Base-by-base conservation (phyloP, 2,797 vertebrate species). In the Danio kyathit region DNA sequence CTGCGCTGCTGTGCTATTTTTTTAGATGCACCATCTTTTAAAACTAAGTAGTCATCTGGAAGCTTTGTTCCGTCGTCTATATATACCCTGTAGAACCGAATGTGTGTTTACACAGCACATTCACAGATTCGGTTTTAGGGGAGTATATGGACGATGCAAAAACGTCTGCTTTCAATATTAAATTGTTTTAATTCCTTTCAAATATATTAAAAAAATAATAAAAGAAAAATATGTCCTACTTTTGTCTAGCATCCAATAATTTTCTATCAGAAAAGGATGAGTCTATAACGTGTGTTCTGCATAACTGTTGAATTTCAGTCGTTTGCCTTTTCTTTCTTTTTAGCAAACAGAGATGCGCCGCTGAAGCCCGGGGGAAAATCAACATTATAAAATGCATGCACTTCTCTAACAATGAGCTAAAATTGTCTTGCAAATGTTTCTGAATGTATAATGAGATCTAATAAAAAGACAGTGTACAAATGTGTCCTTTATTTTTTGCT, bases 21-120 rank as follows among this genome's bases (percentile, higher is more conserved):
- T 29, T 29, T 29, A 29, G 29, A 29, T 29, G 29, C 29, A 29
- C 29, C 29, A 29, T 29, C 29, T 3, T 29, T 29, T 29, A 29
- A 29, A 29, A 29, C 3, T 29, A 29, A 29, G 29, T 29, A 29
- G 1, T 29, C 29, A 29, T 29, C 29, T 29, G 29, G 29, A 29
- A 29, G 48, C 41, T 69, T 59, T 61, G 40, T 96, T 93, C 96
- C 96, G 97, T 99, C 96, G 97, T 99, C 97, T 98, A 99, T 99
- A 98, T 99, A 97, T 99, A 99, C 98, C 98, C 98, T 99, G 98
- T 99, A 99, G 98, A 99, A 99, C 97, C 98, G 97, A 99, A 99
- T 99, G 98, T 99, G 98, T 99, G 98, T 99, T 96, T 96, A 96
- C 80, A 92, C 94, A 90, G 89, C 89, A 93, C 90, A 95, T 95